These are phyloP conservation scores for Pampus argenteus DNA, from an alignment of 2,797 vertebrate species.

Conservation along the genomic window DNA sequence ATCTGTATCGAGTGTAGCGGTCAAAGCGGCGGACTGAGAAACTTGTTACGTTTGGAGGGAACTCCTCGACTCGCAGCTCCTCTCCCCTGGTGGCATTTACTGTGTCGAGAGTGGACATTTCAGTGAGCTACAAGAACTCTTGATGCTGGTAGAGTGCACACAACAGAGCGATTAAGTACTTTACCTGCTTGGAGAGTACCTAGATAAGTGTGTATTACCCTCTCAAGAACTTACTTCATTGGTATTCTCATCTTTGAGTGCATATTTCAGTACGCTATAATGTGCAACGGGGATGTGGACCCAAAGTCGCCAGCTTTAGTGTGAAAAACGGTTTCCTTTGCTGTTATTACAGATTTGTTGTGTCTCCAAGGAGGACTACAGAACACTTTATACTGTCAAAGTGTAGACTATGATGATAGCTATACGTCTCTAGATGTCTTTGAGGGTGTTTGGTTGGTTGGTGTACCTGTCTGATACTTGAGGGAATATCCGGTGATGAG, in stretches of 20 bases:
- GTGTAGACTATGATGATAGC: not conserved
- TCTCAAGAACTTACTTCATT: conserved; percentile 29
- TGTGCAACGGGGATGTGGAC: conserved; percentile 10
- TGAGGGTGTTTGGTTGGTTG: conserved; percentile 12
- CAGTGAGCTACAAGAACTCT: conserved; percentile 25
- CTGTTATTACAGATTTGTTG: not conserved
- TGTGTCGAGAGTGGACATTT: conserved; percentile 71
- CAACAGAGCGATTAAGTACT: conserved; percentile 37
- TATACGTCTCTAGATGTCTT: conserved; percentile 5
- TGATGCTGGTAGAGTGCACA: conserved; percentile 27
- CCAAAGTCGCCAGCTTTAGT: conserved; percentile 11
- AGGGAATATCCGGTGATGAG: conserved; percentile 93
- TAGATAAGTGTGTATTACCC: conserved; percentile 52
- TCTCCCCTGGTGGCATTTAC: conserved; percentile 91
- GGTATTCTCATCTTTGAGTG: conserved; percentile 38
- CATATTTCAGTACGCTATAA: conserved; percentile 29
- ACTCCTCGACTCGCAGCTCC: conserved; percentile 85
- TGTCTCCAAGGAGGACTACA: not conserved
- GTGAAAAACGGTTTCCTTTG: conserved; percentile 12
- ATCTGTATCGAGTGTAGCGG: conserved; percentile 94
- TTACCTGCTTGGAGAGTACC: conserved; percentile 23
- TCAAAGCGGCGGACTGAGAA: conserved; percentile 91
- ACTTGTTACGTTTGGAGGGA: conserved; percentile 91
- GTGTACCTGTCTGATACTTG: conserved; percentile 90
- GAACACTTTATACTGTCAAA: conserved; percentile 11